Base-by-base conservation (phyloP, 2,888 invertebrate genomes). In the Mactromeris polynyma region DNA sequence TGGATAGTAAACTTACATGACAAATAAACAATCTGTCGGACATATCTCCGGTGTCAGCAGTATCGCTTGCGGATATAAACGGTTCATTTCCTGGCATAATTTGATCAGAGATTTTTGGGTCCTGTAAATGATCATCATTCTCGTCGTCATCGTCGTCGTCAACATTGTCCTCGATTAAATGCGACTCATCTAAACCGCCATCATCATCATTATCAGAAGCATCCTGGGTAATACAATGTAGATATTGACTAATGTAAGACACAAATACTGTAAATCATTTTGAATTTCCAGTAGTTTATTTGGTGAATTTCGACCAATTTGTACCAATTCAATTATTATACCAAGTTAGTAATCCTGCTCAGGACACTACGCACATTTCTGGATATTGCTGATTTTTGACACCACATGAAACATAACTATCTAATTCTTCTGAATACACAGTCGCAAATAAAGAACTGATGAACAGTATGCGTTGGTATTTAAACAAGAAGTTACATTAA, bases 141-240 rank as follows among this genome's bases (percentile, higher is more conserved):
- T 80, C 87, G 78, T 87, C 89, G 58, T 91, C 90, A 11, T 51
- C 85, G 81, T 87, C 88, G 73, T 91, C 91, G 14, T 64, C 85
- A 9, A 90, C 89, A 31, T 85, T 73, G 42, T 90, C 92, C 33
- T 88, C 82, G 2, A 90, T 81, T 69, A 92, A 83, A n/a, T 88
- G 89, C 40, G 80, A 64, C 64, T 89, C 89, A 21, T 91, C 89
- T n/a, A 87, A 79, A 81, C 89, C 86, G 14, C 88, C 92, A 11
- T 88, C 88, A 82, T 92, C 92, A 42, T 80, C 85, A 83, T 83
- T 51, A 31, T 83, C 83, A 2, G 51, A 51, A 19, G 11, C 81
- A 81, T 46, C 51, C 81, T 81, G 79, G 17, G 42, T 38, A 17
- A 42, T 51, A 51, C 19, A n/a, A 26, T 3, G n/a, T n/a, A 79